These are phyloP conservation scores for Phaethornis superciliosus DNA, from an alignment of 2,113 vertebrate species.

Conservation along the genomic window DNA sequence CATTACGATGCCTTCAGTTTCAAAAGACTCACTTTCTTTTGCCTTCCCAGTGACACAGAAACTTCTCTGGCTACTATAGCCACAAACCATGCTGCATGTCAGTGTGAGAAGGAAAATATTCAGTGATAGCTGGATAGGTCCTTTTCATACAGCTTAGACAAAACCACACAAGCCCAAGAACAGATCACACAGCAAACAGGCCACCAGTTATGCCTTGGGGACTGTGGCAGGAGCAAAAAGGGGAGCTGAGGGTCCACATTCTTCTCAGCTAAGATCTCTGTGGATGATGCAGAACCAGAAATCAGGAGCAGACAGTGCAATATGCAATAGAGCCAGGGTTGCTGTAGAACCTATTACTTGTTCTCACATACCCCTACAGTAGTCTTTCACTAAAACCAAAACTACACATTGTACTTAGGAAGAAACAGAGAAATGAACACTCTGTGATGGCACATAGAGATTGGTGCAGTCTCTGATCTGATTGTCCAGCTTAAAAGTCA, in stretches of 20 bases:
- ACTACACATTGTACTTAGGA: not conserved
- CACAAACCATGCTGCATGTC: rapidly evolving
- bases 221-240: not conserved
- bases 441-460: not conserved
- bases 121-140: not conserved
- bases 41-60: not conserved
- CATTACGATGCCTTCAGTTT: not conserved
- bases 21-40: not conserved
- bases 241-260: not conserved
- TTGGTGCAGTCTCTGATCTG: not conserved
- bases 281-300: not conserved
- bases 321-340: not conserved
- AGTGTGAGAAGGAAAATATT: not conserved
- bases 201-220: not conserved
- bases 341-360: not conserved
- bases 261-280: not conserved
- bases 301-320: not conserved
- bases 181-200: not conserved
- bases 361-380: not conserved
- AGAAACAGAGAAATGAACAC: not conserved
- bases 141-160: not conserved
- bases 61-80: not conserved
- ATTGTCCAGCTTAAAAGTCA: not conserved
- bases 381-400: not conserved
- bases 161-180: not conserved